Evolutionary conservation across 2,888 invertebrate genomes (phyloP), one percentile per base, ranked within the genome.

Genomic region (Capitulum mitella): DNA sequence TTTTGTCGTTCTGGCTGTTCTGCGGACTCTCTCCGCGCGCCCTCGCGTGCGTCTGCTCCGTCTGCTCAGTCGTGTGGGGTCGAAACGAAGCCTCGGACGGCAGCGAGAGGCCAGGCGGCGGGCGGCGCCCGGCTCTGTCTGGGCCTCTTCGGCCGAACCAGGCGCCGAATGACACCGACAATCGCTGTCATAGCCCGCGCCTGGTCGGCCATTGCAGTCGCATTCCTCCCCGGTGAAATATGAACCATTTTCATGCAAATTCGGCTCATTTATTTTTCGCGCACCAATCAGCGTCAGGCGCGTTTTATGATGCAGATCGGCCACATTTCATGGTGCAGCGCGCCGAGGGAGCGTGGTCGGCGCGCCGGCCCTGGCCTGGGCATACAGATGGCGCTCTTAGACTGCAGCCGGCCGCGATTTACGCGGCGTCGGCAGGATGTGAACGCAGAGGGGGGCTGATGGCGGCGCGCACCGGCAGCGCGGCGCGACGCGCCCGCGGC

Each of bases 371-470:
- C n/a, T n/a, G n/a, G n/a, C n/a, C n/a, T n/a, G n/a, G n/a, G n/a
- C n/a, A n/a, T n/a, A n/a, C n/a, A n/a, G n/a, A n/a, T n/a, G n/a
- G n/a, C n/a, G n/a, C n/a, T n/a, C n/a, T n/a, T n/a, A n/a, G n/a
- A n/a, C n/a, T n/a, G 64, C 3, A 32, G 43, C 6, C 34, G 34
- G 26, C 64, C 29, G 34, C 14, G 64, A 64, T 64, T 64, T 64
- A 64, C 34, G 10, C 32, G 10, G 3, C 32, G 19, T 19, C 64
- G 43, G 34, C 34, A 34, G 34, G 64, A 64, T 64, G 64, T 34
- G 64, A 34, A 29, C 64, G 64, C 64, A 64, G 64, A 64, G 64
- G 64, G 64, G 64, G 64, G 64, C 64, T 64, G 64, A 64, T 64
- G 64, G 64, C 43, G n/a, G n/a, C n/a, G n/a, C n/a, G n/a, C n/a